phyloP scores from a whole-genome alignment of 2,888 invertebrate genomes.

The Drosophila niveifrons region DNA sequence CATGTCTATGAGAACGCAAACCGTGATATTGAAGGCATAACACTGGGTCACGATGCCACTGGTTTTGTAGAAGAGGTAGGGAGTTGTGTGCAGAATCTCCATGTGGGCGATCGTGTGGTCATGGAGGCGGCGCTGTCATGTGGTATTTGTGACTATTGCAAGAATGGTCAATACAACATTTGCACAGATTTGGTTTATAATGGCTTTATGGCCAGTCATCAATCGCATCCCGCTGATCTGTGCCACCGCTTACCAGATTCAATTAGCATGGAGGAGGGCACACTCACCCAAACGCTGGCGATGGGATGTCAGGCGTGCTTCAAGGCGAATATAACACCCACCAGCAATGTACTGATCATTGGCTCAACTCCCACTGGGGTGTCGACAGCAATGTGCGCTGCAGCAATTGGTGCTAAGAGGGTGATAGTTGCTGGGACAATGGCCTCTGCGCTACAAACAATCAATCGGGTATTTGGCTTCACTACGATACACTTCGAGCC shows the following conservation, averaged over 20 bases:
- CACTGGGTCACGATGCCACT: slow-evolving; percentile 96
- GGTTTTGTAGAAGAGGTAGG: slow-evolving; percentile 91
- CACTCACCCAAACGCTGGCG: slow-evolving; percentile 75
- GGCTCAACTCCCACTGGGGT: slow-evolving; percentile 78
- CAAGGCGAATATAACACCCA: slow-evolving; percentile 69
- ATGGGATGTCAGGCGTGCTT: slow-evolving; percentile 80
- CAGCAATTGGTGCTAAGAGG: slow-evolving; percentile 75
- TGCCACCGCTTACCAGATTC: slow-evolving; percentile 76
- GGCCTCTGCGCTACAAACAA: slow-evolving; percentile 47
- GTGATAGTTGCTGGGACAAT: slow-evolving; percentile 70
- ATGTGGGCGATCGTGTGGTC: slow-evolving; percentile 94
- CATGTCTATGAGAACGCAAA: slow-evolving; percentile 89
- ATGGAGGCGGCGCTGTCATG: slow-evolving; percentile 97
- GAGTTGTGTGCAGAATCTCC: slow-evolving; percentile 87
- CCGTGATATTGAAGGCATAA: slow-evolving; percentile 74
- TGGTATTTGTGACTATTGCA: slow-evolving; percentile 93
- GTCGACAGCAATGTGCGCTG: slow-evolving; percentile 75
- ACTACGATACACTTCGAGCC: slow-evolving; percentile 63
- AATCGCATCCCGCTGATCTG: slow-evolving; percentile 79
- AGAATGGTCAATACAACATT: slow-evolving; percentile 84
- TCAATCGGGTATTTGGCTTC: slow-evolving; percentile 65
- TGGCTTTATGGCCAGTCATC: slow-evolving; percentile 76
- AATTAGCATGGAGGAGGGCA: slow-evolving; percentile 72
- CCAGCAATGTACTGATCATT: slow-evolving; percentile 77
- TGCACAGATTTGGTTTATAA: slow-evolving; percentile 74